Base-by-base conservation (phyloP, 2,888 invertebrate species). In the Callyntrura guangdongensis region DNA sequence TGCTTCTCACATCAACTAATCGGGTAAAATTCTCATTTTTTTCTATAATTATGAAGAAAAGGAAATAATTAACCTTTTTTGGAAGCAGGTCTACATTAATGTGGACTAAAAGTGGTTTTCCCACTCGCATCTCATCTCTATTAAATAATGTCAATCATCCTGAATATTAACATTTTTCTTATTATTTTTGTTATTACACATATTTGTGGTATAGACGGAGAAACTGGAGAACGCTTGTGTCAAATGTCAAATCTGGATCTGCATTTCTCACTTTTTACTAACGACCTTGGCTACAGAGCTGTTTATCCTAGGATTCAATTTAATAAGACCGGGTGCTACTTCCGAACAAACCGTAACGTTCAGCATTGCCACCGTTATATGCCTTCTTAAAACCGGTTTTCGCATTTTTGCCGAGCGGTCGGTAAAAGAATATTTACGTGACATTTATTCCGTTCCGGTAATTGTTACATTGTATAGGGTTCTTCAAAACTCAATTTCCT, bases 141-240 rank as follows among this genome's bases (percentile, higher is more conserved):
- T 64, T 11, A 64, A 64, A 64, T 59, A 17, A 17, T 59, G 59
- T 59, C n/a, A 3, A 8, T 25, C 11, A 22, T 61, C 25, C 22
- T 20, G 64, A 25, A 25, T 25, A 11, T 64, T 64, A 25, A 64
- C 14, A 9, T 11, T 64, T 45, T 49, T 67, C 67, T 67, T 72
- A 27, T 45, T 49, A 49, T 84, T 69, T 67, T 74, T 45, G 5
- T n/a, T 61, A 17, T 61, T 17, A 8, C 11, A n/a, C 0, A 20
- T 36, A n/a, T 67, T 45, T 36, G 22, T 27, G 9, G 11, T 27
- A 69, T 69, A 92, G 92, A 83, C 89, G 82, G 92, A 92, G 74
- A 92, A 91, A 53, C 83, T 92, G 81, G 92, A 92, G 64, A 92
- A 91, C 77, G 92, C 92, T 4, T 92, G 92, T 72, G 92, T 92